A percentile compares a stretch with the other conserved stretches of the same genome.
phyloP scores from a whole-genome alignment of 2,888 invertebrate species.

The Lucinisca nassula region DNA sequence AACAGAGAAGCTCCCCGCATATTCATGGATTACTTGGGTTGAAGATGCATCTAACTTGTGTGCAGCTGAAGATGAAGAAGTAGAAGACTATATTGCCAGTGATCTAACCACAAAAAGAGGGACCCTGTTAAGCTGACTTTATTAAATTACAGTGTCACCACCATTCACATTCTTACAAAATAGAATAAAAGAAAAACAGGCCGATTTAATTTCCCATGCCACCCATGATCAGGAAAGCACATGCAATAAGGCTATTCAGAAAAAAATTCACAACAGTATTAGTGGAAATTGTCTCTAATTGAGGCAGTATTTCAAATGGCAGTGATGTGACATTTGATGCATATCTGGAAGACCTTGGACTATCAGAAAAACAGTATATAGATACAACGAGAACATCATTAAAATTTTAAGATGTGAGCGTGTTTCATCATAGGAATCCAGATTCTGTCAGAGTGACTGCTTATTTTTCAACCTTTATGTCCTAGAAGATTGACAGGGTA shows the following conservation, averaged over 20 bases:
- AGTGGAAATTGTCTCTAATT: neutral
- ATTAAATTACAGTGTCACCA: slow-evolving; percentile 19
- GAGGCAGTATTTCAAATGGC: slow-evolving; percentile 7
- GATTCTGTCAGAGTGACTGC: slow-evolving; percentile 37
- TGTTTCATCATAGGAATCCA: slow-evolving; percentile 15
- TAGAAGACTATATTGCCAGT: neutral
- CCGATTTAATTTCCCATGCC: slow-evolving; percentile 52
- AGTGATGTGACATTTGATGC: slow-evolving; percentile 26
- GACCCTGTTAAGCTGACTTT: neutral
- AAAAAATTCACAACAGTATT: neutral
- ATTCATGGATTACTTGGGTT: slow-evolving; percentile 61
- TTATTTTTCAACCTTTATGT: slow-evolving; percentile 39
- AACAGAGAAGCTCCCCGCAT: slow-evolving; percentile 69
- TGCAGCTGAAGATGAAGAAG: neutral
- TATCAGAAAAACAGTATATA: slow-evolving; percentile 41
- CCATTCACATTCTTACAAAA: slow-evolving; percentile 47
- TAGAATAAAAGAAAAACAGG: slow-evolving; percentile 34
- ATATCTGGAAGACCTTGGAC: slow-evolving; percentile 26
- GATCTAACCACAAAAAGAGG: neutral
- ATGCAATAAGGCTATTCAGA: slow-evolving; percentile 37
- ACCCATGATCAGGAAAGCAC: slow-evolving; percentile 33
- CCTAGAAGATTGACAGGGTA: slow-evolving; percentile 30
- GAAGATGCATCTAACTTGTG: neutral
- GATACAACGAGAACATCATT: slow-evolving; percentile 26
- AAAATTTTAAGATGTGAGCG: neutral